Conservation (phyloP, 2,888 invertebrate genomes). For the Cerastoderma edule region DNA sequence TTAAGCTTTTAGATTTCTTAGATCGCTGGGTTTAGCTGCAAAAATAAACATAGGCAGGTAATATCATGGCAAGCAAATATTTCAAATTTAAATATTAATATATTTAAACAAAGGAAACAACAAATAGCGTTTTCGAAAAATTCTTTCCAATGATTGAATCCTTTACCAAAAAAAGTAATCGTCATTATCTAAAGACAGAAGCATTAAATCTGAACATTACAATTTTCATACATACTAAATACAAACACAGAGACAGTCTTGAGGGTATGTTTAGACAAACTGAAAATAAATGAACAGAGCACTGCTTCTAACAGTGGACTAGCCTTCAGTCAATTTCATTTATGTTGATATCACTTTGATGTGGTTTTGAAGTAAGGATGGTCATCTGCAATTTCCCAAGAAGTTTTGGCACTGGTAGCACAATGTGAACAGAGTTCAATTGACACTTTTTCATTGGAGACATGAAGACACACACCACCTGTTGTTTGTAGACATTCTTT, state of each 20-base stretch:
- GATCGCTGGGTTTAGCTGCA: constrained; percentile 9
- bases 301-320: too few relatives aligned
- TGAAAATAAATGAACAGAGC: too few relatives aligned
- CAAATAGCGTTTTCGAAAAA: too few relatives aligned
- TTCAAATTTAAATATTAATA: not conserved
- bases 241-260: too few relatives aligned
- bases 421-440: constrained; percentile 66
- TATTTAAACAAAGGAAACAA: too few relatives aligned
- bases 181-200: too few relatives aligned
- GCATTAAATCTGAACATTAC: too few relatives aligned
- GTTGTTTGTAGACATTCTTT: too few relatives aligned
- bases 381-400: constrained; percentile 51
- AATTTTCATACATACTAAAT: too few relatives aligned
- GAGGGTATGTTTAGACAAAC: too few relatives aligned
- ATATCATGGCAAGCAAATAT: constrained; percentile 11
- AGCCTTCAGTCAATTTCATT: not conserved
- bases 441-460: constrained; percentile 62
- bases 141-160: too few relatives aligned
- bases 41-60: constrained; percentile 27
- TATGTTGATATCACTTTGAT: not conserved
- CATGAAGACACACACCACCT: constrained; percentile 68
- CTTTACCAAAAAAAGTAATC: too few relatives aligned
- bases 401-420: constrained; percentile 55
- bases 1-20: constrained; percentile 11
- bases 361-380: constrained; percentile 52